Conservation (phyloP, 2,888 invertebrate genomes). For the Euzophera pinguis region DNA sequence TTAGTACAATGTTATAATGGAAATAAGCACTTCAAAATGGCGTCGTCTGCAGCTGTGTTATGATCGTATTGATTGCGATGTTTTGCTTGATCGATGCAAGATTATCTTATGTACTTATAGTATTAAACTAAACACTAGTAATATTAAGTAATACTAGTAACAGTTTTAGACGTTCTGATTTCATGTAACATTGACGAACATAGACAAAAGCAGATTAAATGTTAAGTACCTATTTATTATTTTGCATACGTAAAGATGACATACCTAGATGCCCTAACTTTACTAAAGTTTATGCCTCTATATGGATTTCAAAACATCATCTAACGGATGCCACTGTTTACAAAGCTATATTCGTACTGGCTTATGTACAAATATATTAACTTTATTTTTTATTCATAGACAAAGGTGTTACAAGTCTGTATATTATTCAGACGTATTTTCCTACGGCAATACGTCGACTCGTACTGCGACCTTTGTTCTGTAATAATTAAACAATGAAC, state of each 20-base stretch:
- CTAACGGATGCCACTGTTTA: too few relatives aligned
- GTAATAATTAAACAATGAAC: conserved; percentile 1
- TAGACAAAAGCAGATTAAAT: too few relatives aligned
- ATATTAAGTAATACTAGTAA: too few relatives aligned
- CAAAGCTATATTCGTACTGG: too few relatives aligned
- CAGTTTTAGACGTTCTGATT: too few relatives aligned
- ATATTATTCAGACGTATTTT: neutral
- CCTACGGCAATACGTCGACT: neutral
- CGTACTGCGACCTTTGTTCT: neutral
- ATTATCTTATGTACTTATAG: conserved; percentile 21
- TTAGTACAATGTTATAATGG: conserved; percentile 81
- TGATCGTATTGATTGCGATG: conserved; percentile 59
- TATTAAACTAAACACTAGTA: too few relatives aligned
- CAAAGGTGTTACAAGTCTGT: conserved; percentile 6
- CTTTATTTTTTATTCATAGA: conserved; percentile 9
- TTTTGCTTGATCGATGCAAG: conserved; percentile 45
- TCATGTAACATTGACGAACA: too few relatives aligned
- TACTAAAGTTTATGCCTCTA: too few relatives aligned
- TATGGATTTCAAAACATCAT: too few relatives aligned
- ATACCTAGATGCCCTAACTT: too few relatives aligned
- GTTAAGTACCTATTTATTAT: too few relatives aligned
- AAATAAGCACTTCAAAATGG: conserved; percentile 80
- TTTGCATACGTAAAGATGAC: too few relatives aligned
- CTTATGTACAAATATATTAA: neutral
- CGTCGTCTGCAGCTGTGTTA: conserved; percentile 70